These are phyloP conservation scores for Petrophora chlorosata DNA, from an alignment of 2,888 invertebrate genomes.

Conservation along the genomic window DNA sequence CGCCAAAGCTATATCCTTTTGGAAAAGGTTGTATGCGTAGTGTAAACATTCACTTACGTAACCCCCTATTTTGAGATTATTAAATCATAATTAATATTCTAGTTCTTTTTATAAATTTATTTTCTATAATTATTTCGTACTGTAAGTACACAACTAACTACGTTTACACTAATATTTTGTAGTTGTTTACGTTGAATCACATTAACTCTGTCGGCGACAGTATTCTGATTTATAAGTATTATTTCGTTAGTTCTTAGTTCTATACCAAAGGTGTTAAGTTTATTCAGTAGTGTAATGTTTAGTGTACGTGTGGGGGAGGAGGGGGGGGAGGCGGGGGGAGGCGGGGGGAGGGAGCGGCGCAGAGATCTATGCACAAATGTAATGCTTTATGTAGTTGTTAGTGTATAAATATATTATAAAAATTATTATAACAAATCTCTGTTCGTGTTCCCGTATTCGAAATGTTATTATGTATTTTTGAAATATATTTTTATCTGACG, in stretches of 20 bases:
- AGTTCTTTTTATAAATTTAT: slow-evolving; percentile 16
- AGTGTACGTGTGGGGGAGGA: slow-evolving; percentile 22
- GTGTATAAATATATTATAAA: slow-evolving; percentile 51
- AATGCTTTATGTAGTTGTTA: slow-evolving; percentile 78
- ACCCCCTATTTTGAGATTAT: slow-evolving; percentile 37
- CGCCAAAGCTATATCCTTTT: too few relatives aligned
- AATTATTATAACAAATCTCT: slow-evolving; percentile 50
- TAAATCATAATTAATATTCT: slow-evolving; percentile 23
- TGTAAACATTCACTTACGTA: slow-evolving; percentile 10
- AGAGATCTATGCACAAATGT: slow-evolving; percentile 63
- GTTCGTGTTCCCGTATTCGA: slow-evolving; percentile 61
- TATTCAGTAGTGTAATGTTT: slow-evolving; percentile 39
- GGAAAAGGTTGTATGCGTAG: slow-evolving; percentile 7
- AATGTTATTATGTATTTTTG: slow-evolving; percentile 49
- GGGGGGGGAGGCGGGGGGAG: slow-evolving; percentile 20
- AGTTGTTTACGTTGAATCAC: slow-evolving; percentile 17
- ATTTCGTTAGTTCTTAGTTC: slow-evolving; percentile 48
- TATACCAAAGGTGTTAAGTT: slow-evolving; percentile 66
- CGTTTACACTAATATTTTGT: slow-evolving; percentile 15
- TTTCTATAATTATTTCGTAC: slow-evolving; percentile 31
- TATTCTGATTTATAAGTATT: slow-evolving; percentile 52
- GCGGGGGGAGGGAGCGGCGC: slow-evolving; percentile 32
- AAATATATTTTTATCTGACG: slow-evolving; percentile 39
- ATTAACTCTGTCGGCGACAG: slow-evolving; percentile 18
- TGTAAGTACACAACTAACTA: slow-evolving; percentile 33